These are phyloP conservation scores for Chaetophractus vellerosus DNA, from an alignment of 2,797 vertebrate genomes.

Conservation along the genomic window DNA sequence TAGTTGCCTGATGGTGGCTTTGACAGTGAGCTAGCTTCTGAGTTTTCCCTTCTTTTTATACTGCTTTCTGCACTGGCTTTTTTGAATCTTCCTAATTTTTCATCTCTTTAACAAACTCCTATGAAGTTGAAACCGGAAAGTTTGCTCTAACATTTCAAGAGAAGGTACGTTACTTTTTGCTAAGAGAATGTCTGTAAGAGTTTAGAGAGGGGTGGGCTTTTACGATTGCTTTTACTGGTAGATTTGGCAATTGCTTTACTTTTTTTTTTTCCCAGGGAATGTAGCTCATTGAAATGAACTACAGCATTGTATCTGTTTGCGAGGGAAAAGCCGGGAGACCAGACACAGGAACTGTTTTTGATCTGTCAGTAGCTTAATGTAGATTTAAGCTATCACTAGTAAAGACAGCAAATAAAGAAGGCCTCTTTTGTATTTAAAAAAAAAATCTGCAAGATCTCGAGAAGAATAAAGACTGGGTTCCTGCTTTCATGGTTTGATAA, in stretches of 20 bases:
- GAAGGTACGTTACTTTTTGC: constrained; percentile 97
- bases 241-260: constrained; percentile 92
- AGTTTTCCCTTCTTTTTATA: constrained; percentile 94
- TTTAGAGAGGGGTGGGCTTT: constrained; percentile 91
- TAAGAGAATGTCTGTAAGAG: constrained; percentile 90
- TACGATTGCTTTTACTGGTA: constrained; percentile 90
- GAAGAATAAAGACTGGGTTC: constrained; percentile 92
- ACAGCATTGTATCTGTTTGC: constrained; percentile 92
- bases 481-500: constrained; percentile 93
- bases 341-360: constrained; percentile 92
- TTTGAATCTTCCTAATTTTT: constrained; percentile 94
- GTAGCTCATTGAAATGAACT: constrained; percentile 91
- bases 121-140: constrained; percentile 96
- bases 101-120: constrained; percentile 96
- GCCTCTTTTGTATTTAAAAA: constrained; percentile 90
- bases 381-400: constrained; percentile 93
- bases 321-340: constrained; percentile 90
- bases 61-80: constrained; percentile 93
- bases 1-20: constrained; percentile 97
- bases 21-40: constrained; percentile 97
- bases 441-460: constrained; percentile 92
- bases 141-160: constrained; percentile 95
- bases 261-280: constrained; percentile 88
- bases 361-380: constrained; percentile 95
- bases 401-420: constrained; percentile 92